Conservation (phyloP, 2,888 invertebrate genomes). For the Stenodera caucasica region DNA sequence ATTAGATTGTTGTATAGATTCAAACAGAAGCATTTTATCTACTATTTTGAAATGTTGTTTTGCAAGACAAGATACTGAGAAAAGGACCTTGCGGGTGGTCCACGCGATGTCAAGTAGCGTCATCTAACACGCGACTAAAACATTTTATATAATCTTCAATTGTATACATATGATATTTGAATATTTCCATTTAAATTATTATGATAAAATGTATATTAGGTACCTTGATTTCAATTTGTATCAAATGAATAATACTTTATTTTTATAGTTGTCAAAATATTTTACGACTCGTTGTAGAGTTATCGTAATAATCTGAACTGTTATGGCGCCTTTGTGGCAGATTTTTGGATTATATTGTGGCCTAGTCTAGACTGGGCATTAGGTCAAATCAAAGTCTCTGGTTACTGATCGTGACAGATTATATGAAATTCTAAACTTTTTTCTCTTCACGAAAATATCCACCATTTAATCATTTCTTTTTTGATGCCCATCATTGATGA, state of each 20-base stretch:
- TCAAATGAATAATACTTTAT: no score
- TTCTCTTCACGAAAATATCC: not conserved
- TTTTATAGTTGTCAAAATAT: conserved; percentile 7
- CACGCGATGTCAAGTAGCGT: conserved; percentile 26
- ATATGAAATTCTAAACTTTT: conserved; percentile 13
- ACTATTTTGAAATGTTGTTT: not conserved
- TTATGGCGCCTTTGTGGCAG: conserved; percentile 38
- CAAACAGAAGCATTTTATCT: conserved; percentile 4
- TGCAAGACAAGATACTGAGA: conserved; percentile 3
- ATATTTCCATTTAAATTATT: not conserved
- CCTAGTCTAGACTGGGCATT: conserved; percentile 39
- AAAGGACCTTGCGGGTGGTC: conserved; percentile 28
- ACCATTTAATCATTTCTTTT: no score
- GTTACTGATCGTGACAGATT: conserved; percentile 23
- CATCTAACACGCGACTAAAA: conserved; percentile 30
- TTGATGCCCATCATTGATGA: not conserved
- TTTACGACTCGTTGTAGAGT: conserved; percentile 21
- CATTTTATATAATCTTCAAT: conserved; percentile 16
- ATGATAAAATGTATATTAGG: no score
- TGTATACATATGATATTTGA: not conserved
- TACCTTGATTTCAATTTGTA: no score
- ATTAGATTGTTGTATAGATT: conserved; percentile 1
- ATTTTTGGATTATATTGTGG: conserved; percentile 38
- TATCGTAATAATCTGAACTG: conserved; percentile 37
- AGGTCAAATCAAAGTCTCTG: conserved; percentile 25